Evolutionary conservation across 2,797 vertebrate species (phyloP), one percentile per base, ranked within the genome.

Genomic region (Spinus olivaceus): DNA sequence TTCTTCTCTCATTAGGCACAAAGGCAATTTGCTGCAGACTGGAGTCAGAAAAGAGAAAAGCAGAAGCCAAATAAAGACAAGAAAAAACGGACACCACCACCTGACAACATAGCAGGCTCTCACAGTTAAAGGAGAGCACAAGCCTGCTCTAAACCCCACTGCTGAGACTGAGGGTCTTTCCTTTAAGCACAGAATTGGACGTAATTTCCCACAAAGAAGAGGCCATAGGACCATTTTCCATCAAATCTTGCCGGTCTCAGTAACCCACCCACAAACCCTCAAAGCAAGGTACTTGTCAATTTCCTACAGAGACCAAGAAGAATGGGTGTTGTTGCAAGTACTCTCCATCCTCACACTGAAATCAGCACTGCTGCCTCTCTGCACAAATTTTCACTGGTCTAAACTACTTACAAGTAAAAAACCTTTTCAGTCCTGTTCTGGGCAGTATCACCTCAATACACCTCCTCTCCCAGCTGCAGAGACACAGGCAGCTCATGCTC

Each of bases 201-300:
- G 0, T 1, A 7, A 59, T 4, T 1, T 0, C 33, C 11, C 41
- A 76, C 12, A 85, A 27, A 46, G 10, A 16, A 88, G 30, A 6
- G 6, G 9, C 20, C 9, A 25, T 35, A 60, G 27, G 16, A 64
- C 14, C 14, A 25, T 25, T 81, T 46, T 64, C 35, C 37, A 49
- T 19, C 79, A 64, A 57, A 82, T 35, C 42, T 51, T 59, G 5
- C 22, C 51, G 19, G 21, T 60, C 44, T 70, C 60, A 73, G 60
- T n/a, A 85, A 51, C 8, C 6, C 39, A 67, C 2, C 18, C 21
- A 28, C 6, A 80, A 79, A 77, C n/a, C 42, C 67, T 64, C 53
- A 46, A 49, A 49, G 37, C 19, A 53, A 77, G 30, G 5, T 16
- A 22, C 13, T 28, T 56, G 28, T 6, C 39, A 13, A 24, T 59